Conservation (phyloP, 2,113 vertebrate species). For the Gallinago media region DNA sequence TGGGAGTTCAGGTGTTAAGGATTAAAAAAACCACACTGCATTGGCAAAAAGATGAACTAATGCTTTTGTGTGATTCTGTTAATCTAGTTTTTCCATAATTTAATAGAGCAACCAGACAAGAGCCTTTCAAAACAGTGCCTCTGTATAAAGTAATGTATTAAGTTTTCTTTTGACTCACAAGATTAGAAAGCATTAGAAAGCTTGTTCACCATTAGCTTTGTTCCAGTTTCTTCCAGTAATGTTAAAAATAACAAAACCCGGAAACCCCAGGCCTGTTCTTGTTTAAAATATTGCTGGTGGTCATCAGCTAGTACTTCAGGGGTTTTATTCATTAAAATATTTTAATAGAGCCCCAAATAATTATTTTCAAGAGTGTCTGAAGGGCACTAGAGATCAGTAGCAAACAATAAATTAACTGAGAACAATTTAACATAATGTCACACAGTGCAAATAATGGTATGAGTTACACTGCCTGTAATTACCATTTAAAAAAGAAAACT, state of each 20-base stretch:
- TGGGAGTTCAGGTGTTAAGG: not conserved
- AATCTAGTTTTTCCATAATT: not conserved
- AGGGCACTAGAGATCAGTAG: conserved; percentile 39
- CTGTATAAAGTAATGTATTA: not conserved
- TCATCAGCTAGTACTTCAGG: conserved; percentile 29
- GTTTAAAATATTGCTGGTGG: conserved; percentile 21
- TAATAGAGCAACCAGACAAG: not conserved
- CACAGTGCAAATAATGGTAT: conserved; percentile 41
- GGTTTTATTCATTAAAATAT: conserved; percentile 54
- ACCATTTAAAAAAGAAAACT: conserved; percentile 25
- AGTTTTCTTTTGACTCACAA: not conserved
- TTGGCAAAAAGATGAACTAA: not conserved
- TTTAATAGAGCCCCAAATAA: conserved; percentile 53
- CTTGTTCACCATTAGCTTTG: not conserved
- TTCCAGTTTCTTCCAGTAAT: not conserved
- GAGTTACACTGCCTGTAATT: conserved; percentile 34
- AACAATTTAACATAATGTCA: conserved; percentile 30
- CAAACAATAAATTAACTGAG: conserved; percentile 61
- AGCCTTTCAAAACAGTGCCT: not conserved
- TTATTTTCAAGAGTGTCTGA: conserved; percentile 61
- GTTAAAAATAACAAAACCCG: not conserved
- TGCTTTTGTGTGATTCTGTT: not conserved
- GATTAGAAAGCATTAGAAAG: conserved; percentile 11
- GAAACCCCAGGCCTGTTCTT: not conserved
- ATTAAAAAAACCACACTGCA: not conserved